Evolutionary conservation across 2,888 invertebrate species (phyloP).

Genomic region (Drosophila mettleri): DNA sequence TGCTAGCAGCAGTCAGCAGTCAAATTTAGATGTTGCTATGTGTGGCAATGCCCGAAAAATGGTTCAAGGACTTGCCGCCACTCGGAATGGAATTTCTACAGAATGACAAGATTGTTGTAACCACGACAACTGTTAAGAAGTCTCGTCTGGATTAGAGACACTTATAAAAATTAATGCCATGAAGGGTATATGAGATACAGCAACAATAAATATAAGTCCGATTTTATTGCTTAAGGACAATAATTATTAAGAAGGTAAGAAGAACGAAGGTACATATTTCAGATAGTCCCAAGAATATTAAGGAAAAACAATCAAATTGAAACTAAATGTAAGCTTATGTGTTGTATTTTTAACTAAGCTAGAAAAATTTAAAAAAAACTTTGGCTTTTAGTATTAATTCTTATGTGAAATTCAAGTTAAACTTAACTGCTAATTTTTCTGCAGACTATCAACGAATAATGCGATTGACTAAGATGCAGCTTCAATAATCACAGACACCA

Average conservation of each 20-base stretch:
- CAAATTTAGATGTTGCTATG: constrained; percentile 31
- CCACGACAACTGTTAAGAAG: constrained; percentile 84
- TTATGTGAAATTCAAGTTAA: neutral
- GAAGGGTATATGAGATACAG: neutral
- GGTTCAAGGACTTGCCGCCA: constrained; percentile 83
- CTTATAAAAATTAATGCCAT: neutral
- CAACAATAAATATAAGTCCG: constrained; percentile 2
- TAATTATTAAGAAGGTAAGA: too few species aligned
- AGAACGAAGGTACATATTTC: too few species aligned
- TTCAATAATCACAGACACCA: constrained; percentile 77
- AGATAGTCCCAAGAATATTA: neutral
- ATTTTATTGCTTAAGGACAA: too few species aligned
- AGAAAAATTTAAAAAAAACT: neutral
- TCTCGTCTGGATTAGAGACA: constrained; percentile 1
- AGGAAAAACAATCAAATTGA: constrained; percentile 1
- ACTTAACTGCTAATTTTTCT: neutral
- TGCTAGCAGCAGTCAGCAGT: constrained; percentile 15
- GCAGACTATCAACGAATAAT: constrained; percentile 83
- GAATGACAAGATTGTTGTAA: constrained; percentile 81
- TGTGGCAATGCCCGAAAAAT: constrained; percentile 82
- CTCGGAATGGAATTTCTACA: constrained; percentile 82
- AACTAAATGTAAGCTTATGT: constrained; percentile 3
- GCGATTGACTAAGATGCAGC: constrained; percentile 83
- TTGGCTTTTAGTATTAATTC: too few species aligned
- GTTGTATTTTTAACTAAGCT: neutral